These are phyloP conservation scores for Struthio camelus DNA, from an alignment of 2,113 vertebrate genomes.

Conservation along the genomic window DNA sequence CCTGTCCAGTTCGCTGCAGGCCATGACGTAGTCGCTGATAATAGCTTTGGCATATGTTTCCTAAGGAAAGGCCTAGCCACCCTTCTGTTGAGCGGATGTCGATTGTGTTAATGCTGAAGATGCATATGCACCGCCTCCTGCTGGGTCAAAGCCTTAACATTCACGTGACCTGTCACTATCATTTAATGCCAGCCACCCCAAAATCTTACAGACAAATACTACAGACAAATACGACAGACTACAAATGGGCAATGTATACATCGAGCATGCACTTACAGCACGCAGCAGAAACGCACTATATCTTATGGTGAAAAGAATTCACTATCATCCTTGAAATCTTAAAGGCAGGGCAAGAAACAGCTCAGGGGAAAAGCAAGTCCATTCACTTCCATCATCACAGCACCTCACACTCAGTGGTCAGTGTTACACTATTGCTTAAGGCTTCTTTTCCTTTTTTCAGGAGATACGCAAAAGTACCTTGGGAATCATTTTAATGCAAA, in stretches of 20 bases:
- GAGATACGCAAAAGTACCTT: background rate
- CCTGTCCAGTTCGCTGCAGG: conserved; percentile 53
- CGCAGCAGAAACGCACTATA: background rate
- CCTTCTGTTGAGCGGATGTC: conserved; percentile 45
- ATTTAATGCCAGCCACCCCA: conserved; percentile 8
- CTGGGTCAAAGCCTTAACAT: conserved; percentile 10
- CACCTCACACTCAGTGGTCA: background rate
- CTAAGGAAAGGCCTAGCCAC: conserved; percentile 52
- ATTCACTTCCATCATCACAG: background rate
- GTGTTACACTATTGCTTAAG: background rate
- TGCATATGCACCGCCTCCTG: conserved; percentile 39
- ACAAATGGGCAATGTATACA: background rate
- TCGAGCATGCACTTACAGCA: background rate
- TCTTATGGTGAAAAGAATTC: background rate
- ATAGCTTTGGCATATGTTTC: conserved; percentile 67
- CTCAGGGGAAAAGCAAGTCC: background rate
- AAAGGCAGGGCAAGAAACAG: background rate
- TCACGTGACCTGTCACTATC: conserved; percentile 50
- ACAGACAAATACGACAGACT: background rate
- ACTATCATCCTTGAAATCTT: background rate
- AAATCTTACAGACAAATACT: background rate
- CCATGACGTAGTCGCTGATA: conserved; percentile 35
- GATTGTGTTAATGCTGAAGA: conserved; percentile 54
- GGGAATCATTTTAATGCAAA: background rate
- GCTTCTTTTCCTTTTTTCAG: background rate